Evolutionary conservation across 2,888 invertebrate genomes (phyloP), one percentile per base, ranked within the genome.

Genomic region (Agrotis puta): DNA sequence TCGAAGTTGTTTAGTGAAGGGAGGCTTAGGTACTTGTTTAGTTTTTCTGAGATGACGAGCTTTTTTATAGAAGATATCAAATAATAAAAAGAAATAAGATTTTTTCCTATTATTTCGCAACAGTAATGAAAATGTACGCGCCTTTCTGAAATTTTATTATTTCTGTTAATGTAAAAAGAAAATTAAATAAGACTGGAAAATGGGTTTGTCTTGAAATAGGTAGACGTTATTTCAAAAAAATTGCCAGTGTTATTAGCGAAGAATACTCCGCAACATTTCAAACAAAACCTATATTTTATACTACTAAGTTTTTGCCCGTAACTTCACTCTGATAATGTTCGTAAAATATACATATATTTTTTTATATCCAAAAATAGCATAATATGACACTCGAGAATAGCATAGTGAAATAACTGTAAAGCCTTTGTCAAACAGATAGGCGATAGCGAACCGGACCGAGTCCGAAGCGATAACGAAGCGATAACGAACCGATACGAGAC

Each of bases 81-180:
- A 81, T 75, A 64, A 66, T 79, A 73, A 76, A 70, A 69, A n/a
- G 39, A 45, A 74, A 64, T 48, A 69, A 64, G 24, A 45, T 61
- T 50, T 61, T 58, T 24, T 70, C 51, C 51, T 74, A 51, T 68
- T 80, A 51, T 67, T 59, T 59, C 54, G 43, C 47, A 64, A 56
- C 61, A 45, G 62, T 74, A 65, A 74, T 79, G 61, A 58, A 76
- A 74, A 63, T 58, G 22, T 77, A 47, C 48, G 62, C 24, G 59
- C 14, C 39, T 22, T 61, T 50, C 53, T 54, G 56, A 50, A 61
- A 62, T 57, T 50, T 57, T 71, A 53, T 48, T 71, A 71, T 78
- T 64, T 79, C 27, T 43, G 61, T 33, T 79, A 51, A 74, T 57
- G 65, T 47, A 33, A 64, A 76, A 79, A 79, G 48, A 53, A 79